Base-by-base conservation (phyloP, 2,113 vertebrate genomes). In the Petromus typicus region DNA sequence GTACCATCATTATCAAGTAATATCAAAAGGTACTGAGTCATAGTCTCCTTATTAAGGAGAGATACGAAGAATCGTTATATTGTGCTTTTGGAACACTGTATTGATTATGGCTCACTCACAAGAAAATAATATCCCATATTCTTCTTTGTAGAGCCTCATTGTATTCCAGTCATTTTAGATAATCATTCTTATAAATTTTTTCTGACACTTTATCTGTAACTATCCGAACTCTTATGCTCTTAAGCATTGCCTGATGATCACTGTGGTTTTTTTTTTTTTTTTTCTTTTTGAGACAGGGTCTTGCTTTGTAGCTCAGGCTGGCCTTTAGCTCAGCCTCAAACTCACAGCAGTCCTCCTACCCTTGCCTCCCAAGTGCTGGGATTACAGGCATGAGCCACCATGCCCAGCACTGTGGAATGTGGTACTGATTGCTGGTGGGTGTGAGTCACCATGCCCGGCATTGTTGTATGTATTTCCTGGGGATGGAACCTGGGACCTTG, bases 111-210 rank as follows among this genome's bases (percentile, higher is more conserved):
- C 34, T 30, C 59, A 7, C 18, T 71, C 7, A 64, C 51, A 71
- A 93, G 37, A 79, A 94, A 61, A 67, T 73, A 83, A 54, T 83
- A n/a, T 79, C 34, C 57, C 4, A 10, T 51, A 10, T 86, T 93
- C 56, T 67, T 51, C 63, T 92, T 94, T 57, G 32, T 27, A 23
- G 64, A 25, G 37, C n/a, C 11, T 51, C 11, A 34, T 83, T 66
- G 37, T 48, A 20, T 80, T 84, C n/a, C 71, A 89, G 2, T 7
- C 17, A 37, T 80, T 83, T 88, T 54, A 75, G n/a, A 25, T 86
- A 67, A 56, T 91, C 32, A 27, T 95, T 86, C 82, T 76, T 69
- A 76, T 63, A 67, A 67, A 66, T 76, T 67, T 91, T 83, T 92
- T 79, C 51, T 83, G 56, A 37, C 13, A 59, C 13, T 86, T 67